A percentile compares a stretch with the other conserved stretches of the same genome.
Evolutionary conservation across 2,797 vertebrate species (phyloP).

Genomic region (Austrolebias charrua): DNA sequence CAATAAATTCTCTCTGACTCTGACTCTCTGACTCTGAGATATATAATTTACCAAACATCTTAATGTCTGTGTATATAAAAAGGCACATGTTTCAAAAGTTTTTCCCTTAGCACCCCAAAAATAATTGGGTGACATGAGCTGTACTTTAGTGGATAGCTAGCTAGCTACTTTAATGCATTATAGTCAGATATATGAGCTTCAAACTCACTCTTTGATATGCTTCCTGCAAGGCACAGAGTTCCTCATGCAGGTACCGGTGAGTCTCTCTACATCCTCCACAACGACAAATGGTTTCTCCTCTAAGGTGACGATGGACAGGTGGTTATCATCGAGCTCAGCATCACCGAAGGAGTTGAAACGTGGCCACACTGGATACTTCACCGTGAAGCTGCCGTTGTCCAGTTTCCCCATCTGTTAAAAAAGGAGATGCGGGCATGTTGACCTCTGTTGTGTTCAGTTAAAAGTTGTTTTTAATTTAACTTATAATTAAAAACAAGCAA

Average conservation of each 20-base stretch:
- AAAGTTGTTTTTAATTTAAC: no score
- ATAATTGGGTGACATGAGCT: no score
- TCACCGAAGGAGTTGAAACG: constrained; percentile 93
- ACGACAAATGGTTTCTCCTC: constrained; percentile 98
- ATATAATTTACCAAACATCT: no score
- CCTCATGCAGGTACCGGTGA: constrained; percentile 95
- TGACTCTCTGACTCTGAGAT: no score
- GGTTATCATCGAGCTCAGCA: constrained; percentile 92
- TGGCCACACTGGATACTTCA: constrained; percentile 95
- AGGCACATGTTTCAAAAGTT: no score
- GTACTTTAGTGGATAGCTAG: no score
- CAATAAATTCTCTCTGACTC: no score
- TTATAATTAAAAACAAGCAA: no score
- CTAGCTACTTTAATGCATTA: no score
- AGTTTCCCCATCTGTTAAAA: constrained; percentile 90
- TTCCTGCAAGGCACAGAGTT: constrained; percentile 97
- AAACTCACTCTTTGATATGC: constrained; percentile 92
- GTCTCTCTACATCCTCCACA: constrained; percentile 94
- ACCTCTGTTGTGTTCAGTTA: no score
- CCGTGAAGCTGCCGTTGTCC: constrained; percentile 92
- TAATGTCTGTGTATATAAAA: no score
- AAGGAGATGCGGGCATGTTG: constrained; percentile 10
- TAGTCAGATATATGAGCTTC: neutral
- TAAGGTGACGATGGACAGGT: constrained; percentile 96
- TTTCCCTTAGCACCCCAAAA: no score